Conservation (phyloP, 92 coral and sea anemone species). For the Chrysogorgia sp. region DNA sequence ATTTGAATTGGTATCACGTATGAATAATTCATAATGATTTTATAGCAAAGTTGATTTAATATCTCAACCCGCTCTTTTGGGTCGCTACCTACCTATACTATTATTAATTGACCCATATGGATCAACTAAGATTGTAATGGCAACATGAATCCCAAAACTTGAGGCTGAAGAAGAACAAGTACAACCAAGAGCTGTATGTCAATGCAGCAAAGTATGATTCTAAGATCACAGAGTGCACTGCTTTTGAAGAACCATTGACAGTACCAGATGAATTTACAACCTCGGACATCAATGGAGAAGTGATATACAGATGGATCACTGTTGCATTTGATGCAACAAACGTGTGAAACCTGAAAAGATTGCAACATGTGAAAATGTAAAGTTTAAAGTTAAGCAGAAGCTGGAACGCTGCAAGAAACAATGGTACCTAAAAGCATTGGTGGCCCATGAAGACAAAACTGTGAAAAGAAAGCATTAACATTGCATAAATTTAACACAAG, state of each 20-base stretch:
- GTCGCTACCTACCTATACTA: too few species aligned
- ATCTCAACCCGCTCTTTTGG: too few species aligned
- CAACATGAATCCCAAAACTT: constrained; percentile 22
- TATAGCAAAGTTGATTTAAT: too few species aligned
- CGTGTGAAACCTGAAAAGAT: constrained; percentile 9
- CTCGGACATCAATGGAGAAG: constrained; percentile 9
- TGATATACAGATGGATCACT: constrained; percentile 24
- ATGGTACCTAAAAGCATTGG: constrained; percentile 7
- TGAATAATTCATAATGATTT: too few species aligned
- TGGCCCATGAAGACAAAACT: too few species aligned
- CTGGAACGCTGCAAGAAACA: constrained; percentile 17
- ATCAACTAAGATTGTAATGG: constrained; percentile 5
- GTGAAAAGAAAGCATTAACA: too few species aligned
- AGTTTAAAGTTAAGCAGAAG: constrained; percentile 24
- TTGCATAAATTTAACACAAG: too few species aligned
- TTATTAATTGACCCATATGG: constrained; percentile 21
- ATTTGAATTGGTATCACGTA: too few species aligned
- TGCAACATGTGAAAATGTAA: constrained; percentile 30
- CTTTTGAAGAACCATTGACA: constrained; percentile 11
- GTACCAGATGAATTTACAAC: constrained; percentile 31
- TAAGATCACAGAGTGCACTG: constrained; percentile 1
- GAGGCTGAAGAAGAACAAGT: constrained; percentile 34
- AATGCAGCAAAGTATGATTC: constrained; percentile 37
- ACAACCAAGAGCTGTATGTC: constrained; percentile 33
- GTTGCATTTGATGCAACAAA: constrained; percentile 33